phyloP scores from a whole-genome alignment of 2,113 vertebrate species.

The Aspiorhynchus laticeps region DNA sequence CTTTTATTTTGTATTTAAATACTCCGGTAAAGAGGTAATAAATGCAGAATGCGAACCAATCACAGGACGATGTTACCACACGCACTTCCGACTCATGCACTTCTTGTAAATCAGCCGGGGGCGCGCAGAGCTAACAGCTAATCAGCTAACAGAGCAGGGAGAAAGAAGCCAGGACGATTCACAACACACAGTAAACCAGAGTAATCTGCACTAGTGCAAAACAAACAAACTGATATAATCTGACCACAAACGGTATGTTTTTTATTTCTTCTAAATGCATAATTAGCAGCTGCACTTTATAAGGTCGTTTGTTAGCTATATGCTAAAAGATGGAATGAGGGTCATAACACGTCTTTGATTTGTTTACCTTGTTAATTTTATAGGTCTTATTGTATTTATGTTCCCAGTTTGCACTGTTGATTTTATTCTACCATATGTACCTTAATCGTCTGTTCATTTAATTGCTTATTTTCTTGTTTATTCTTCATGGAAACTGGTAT shows the following conservation, averaged over 20 bases:
- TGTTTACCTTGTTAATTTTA: constrained; percentile 16
- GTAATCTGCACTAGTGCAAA: constrained; percentile 11
- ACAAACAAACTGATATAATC: background rate
- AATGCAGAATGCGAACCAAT: constrained; percentile 2
- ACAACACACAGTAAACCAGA: background rate
- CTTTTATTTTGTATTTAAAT: constrained; percentile 28
- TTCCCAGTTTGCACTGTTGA: background rate
- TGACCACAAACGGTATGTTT: background rate
- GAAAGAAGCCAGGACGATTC: background rate
- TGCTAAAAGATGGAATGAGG: constrained; percentile 14
- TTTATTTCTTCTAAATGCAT: background rate
- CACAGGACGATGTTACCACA: background rate
- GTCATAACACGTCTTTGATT: constrained; percentile 22
- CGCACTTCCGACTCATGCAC: constrained; percentile 19
- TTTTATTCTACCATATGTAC: background rate
- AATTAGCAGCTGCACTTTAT: background rate
- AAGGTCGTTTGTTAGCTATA: constrained; percentile 31
- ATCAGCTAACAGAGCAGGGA: background rate
- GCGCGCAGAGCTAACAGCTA: background rate
- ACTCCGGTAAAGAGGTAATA: background rate
- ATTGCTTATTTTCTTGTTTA: background rate
- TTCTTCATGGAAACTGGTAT: background rate
- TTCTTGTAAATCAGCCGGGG: background rate
- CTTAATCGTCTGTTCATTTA: background rate
- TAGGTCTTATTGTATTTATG: background rate